Percentiles rank a stretch among this genome's conserved stretches.
Evolutionary conservation across 2,113 vertebrate genomes (phyloP).

Genomic region (Nibea albiflora): DNA sequence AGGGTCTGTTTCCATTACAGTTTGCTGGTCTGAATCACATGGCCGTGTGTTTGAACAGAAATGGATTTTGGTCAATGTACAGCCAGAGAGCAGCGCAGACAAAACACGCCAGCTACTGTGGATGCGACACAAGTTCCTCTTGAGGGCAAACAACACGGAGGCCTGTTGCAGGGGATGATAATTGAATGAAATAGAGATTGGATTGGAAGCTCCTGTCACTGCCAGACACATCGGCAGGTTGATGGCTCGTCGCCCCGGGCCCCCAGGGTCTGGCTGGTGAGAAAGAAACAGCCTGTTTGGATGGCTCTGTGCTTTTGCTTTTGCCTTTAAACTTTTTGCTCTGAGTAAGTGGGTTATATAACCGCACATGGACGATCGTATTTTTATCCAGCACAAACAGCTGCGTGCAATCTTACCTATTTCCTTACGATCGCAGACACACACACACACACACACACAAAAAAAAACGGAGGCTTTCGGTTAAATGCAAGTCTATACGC

Average conservation of each 20-base stretch:
- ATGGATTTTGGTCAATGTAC: constrained; percentile 43
- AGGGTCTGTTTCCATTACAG: constrained; percentile 21
- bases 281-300: constrained; percentile 54
- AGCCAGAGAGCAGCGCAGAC: constrained; percentile 35
- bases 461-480: constrained; percentile 42
- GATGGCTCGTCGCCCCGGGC: constrained; percentile 59
- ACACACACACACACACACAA: too few relatives aligned
- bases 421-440: constrained; percentile 9
- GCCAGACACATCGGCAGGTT: constrained; percentile 75
- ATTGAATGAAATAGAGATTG: constrained; percentile 81
- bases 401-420: not conserved
- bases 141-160: constrained; percentile 60
- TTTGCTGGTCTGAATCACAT: constrained; percentile 36
- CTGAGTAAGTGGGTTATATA: constrained; percentile 25
- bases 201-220: constrained; percentile 76
- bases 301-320: constrained; percentile 45
- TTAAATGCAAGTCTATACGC: constrained; percentile 20
- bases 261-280: constrained; percentile 56
- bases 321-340: constrained; percentile 52
- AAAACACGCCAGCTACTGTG: constrained; percentile 27
- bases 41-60: constrained; percentile 33
- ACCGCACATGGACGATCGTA: constrained; percentile 16
- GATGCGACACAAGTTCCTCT: constrained; percentile 64
- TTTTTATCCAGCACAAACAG: constrained; percentile 26
- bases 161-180: constrained; percentile 72